Base-by-base conservation (phyloP, 1,140 invertebrate genomes). In the Phymorhynchus buccinoides region DNA sequence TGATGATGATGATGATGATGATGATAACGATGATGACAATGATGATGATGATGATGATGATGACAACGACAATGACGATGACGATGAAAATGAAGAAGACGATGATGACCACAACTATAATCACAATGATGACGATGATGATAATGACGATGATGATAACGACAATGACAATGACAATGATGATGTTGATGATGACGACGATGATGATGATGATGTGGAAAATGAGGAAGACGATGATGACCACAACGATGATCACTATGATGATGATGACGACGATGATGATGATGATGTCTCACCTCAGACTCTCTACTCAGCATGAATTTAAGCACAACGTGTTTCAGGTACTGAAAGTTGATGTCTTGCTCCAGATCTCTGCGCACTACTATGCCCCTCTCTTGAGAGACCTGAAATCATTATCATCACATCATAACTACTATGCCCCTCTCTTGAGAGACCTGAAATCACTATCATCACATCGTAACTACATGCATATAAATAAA, bases 251-350 rank as follows among this genome's bases (percentile, higher is more conserved):
- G n/a, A n/a, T n/a, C n/a, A n/a, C n/a, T n/a, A n/a, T n/a, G n/a
- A n/a, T n/a, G n/a, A n/a, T n/a, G n/a, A n/a, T n/a, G n/a, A n/a
- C n/a, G n/a, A n/a, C n/a, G n/a, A n/a, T n/a, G n/a, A n/a, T n/a
- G n/a, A n/a, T n/a, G n/a, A n/a, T n/a, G n/a, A 22, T 14, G 22
- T 88, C 90, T 91, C 89, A 96, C 96, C 95, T 98, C 96, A 87
- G 95, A 94, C 92, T 96, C 97, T 88, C 96, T 94, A 90, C 97
- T 97, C 0, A 97, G 97, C 88, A 98, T 94, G 93, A 98, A 98
- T 91, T 98, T 97, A 9, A 98, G 96, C 81, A 98, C 95, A 85
- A 98, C 97, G 93, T 98, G 97, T 91, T 98, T 98, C 80, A 98
- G 94, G 93, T 98, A 98, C 91, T 96, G 96, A 89, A 96, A 95